A percentile compares a stretch with the other conserved stretches of the same genome.
Evolutionary conservation across 1,140 invertebrate genomes (phyloP).

Genomic region (Drosophila ohnishii): DNA sequence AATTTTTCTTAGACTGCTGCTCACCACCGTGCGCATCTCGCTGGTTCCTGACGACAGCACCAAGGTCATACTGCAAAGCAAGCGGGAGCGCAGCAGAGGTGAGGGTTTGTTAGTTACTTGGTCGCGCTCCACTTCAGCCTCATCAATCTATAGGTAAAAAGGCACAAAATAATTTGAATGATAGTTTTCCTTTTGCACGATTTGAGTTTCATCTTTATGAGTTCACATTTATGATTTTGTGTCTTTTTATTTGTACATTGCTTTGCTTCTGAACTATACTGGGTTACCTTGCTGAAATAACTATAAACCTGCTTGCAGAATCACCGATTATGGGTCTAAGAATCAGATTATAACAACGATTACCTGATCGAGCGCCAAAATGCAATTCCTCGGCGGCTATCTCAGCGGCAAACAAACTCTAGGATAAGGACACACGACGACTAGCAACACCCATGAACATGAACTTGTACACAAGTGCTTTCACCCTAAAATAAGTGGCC

Average conservation of each 20-base stretch:
- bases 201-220: constrained; percentile 11
- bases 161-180: constrained; percentile 68
- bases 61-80: constrained; percentile 84
- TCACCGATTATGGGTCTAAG: constrained; percentile 84
- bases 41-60: constrained; percentile 85
- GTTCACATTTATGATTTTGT: constrained; percentile 67
- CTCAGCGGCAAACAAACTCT: constrained; percentile 26
- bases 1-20: constrained; percentile 82
- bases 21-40: constrained; percentile 83
- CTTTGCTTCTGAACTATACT: neutral
- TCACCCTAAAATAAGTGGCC: constrained; percentile 67
- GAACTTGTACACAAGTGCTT: constrained; percentile 55
- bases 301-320: constrained; percentile 68
- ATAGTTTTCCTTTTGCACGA: constrained; percentile 32
- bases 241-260: constrained; percentile 69
- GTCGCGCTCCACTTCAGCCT: constrained; percentile 87
- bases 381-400: constrained; percentile 37
- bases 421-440: constrained; percentile 27
- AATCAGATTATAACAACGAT: constrained; percentile 84
- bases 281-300: neutral
- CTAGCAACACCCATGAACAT: constrained; percentile 25
- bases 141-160: constrained; percentile 87
- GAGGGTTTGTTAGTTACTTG: constrained; percentile 87
- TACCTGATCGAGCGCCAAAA: constrained; percentile 71
- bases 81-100: constrained; percentile 84